Percentiles rank a stretch among this genome's conserved stretches.
Evolutionary conservation across 2,797 vertebrate genomes (phyloP).

Genomic region (Chelonia mydas): DNA sequence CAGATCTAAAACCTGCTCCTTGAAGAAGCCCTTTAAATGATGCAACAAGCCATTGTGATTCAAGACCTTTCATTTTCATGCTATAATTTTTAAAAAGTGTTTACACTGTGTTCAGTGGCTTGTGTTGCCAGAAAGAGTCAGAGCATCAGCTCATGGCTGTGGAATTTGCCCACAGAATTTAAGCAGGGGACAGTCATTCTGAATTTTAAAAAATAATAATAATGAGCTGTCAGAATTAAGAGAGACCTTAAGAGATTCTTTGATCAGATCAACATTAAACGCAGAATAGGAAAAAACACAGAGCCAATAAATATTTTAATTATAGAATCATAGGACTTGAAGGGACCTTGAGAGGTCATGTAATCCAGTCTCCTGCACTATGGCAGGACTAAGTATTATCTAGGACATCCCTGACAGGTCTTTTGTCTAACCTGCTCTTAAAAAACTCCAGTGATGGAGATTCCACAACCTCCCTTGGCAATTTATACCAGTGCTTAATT

Average conservation of each 20-base stretch:
- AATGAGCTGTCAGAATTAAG: background rate
- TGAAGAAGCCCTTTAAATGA: conserved; percentile 37
- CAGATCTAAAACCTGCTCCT: conserved; percentile 34
- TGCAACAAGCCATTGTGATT: background rate
- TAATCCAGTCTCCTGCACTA: no score
- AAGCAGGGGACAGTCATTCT: background rate
- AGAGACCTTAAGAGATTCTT: background rate
- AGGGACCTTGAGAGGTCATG: no score
- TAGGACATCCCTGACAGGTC: no score
- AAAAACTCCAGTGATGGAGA: no score
- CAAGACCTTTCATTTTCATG: background rate
- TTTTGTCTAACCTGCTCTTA: no score
- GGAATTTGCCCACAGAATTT: background rate
- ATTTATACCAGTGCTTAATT: no score
- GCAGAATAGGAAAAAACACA: background rate
- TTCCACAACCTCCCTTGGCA: no score
- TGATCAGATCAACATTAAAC: background rate
- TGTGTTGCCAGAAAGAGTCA: background rate
- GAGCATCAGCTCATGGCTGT: background rate
- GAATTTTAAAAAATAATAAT: background rate
- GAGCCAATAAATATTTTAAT: background rate
- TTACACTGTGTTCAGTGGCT: background rate
- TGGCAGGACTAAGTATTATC: no score
- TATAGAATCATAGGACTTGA: no score
- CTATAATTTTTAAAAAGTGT: conserved; percentile 26